These are phyloP conservation scores for Poeciliopsis presidionis DNA, from an alignment of 2,797 vertebrate genomes.

Conservation along the genomic window DNA sequence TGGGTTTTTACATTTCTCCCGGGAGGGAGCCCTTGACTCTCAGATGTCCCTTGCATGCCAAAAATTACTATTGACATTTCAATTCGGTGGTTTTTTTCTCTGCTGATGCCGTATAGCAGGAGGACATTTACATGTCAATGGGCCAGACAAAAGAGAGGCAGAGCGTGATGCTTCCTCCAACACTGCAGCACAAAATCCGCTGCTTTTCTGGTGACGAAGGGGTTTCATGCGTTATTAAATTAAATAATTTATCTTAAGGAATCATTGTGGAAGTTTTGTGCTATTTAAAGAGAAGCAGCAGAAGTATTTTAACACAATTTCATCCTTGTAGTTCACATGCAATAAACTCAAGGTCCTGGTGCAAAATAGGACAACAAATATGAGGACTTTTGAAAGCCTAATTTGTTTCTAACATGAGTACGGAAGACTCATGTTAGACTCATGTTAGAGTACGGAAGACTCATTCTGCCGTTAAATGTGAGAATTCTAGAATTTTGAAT, in stretches of 20 bases:
- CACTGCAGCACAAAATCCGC: conserved; percentile 43
- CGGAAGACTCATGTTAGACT: too few relatives aligned
- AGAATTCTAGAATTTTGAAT: too few relatives aligned
- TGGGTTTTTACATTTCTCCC: conserved; percentile 69
- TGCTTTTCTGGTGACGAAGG: conserved; percentile 39
- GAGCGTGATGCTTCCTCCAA: conserved; percentile 58
- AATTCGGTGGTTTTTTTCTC: conserved; percentile 84
- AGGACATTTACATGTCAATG: conserved; percentile 85
- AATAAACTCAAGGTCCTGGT: too few relatives aligned
- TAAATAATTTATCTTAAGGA: background rate
- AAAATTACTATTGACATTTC: conserved; percentile 96
- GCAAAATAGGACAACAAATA: background rate
- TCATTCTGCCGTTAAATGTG: too few relatives aligned
- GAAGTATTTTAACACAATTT: background rate
- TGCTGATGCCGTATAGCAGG: conserved; percentile 81
- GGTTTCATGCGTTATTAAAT: conserved; percentile 33
- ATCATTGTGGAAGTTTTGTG: background rate
- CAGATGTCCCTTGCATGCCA: conserved; percentile 84
- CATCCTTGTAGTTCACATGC: background rate
- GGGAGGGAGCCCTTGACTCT: conserved; percentile 78
- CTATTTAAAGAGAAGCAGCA: background rate
- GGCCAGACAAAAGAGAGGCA: conserved; percentile 81
- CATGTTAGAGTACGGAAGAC: background rate
- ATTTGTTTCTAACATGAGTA: background rate
- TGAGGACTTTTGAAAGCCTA: background rate